Conservation (phyloP, 2,888 invertebrate species). For the Ochropleura leucogaster region DNA sequence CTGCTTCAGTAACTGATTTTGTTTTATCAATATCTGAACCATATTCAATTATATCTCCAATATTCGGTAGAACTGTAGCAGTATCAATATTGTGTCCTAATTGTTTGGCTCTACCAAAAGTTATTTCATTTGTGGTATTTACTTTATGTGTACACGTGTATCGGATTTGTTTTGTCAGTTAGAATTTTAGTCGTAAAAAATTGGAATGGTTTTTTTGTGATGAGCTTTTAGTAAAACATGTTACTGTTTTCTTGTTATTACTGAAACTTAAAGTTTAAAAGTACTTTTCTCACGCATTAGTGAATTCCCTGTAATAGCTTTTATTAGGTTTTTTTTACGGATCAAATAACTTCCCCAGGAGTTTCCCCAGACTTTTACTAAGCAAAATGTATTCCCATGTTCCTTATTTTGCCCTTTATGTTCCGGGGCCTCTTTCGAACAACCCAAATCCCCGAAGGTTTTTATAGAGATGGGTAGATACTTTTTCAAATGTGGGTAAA, state of each 20-base stretch:
- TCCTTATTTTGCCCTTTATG: no score
- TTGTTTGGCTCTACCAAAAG: conserved; percentile 43
- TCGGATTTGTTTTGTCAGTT: conserved; percentile 22
- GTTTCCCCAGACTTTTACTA: no score
- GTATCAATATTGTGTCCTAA: conserved; percentile 42
- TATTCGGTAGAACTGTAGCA: conserved; percentile 26
- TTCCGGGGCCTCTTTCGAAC: no score
- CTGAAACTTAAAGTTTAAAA: not conserved
- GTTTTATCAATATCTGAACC: conserved; percentile 20
- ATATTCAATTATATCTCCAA: conserved; percentile 28
- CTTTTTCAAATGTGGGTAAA: not conserved
- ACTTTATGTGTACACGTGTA: conserved; percentile 23
- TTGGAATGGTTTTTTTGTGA: not conserved
- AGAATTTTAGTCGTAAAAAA: conserved; percentile 2
- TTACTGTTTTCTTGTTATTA: not conserved
- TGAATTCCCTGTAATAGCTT: not conserved
- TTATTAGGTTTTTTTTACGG: no score
- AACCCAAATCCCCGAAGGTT: no score
- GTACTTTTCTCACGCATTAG: not conserved
- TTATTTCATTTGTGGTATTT: conserved; percentile 55
- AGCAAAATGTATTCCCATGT: no score
- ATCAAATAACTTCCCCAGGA: no score
- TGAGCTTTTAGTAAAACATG: not conserved
- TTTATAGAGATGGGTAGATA: no score
- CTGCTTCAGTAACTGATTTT: conserved; percentile 13